Conservation (phyloP, 2,888 invertebrate species). For the Eucriotettix oculatus region DNA sequence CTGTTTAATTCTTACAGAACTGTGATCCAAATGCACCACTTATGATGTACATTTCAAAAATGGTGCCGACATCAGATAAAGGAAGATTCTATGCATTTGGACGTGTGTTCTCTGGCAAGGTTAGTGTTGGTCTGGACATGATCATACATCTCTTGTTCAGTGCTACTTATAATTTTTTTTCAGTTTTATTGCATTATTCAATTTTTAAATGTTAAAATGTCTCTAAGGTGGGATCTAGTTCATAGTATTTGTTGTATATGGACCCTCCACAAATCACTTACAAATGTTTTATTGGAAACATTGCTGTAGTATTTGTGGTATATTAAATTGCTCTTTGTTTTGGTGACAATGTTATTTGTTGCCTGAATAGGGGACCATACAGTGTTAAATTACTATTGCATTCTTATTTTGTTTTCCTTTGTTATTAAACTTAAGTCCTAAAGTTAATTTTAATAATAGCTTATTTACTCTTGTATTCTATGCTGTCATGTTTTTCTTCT, state of each 20-base stretch:
- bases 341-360: neutral
- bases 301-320: neutral
- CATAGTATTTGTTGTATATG: too few relatives aligned
- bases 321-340: conserved; percentile 3
- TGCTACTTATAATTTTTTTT: too few relatives aligned
- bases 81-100: conserved; percentile 99
- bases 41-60: conserved; percentile 99
- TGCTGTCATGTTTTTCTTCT: too few relatives aligned
- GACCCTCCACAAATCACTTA: too few relatives aligned
- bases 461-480: too few relatives aligned
- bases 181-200: too few relatives aligned
- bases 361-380: conserved; percentile 6
- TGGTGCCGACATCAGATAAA: conserved; percentile 99
- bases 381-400: neutral
- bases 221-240: too few relatives aligned
- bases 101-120: conserved; percentile 96
- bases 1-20: conserved; percentile 32
- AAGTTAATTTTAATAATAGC: too few relatives aligned
- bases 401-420: too few relatives aligned
- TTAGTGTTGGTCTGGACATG: conserved; percentile 18
- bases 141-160: neutral
- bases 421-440: too few relatives aligned
- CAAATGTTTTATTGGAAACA: neutral
- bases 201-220: too few relatives aligned
- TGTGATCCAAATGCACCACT: conserved; percentile 95